Base-by-base conservation (phyloP, 2,797 vertebrate genomes). In the Hoplostethus mediterraneus region DNA sequence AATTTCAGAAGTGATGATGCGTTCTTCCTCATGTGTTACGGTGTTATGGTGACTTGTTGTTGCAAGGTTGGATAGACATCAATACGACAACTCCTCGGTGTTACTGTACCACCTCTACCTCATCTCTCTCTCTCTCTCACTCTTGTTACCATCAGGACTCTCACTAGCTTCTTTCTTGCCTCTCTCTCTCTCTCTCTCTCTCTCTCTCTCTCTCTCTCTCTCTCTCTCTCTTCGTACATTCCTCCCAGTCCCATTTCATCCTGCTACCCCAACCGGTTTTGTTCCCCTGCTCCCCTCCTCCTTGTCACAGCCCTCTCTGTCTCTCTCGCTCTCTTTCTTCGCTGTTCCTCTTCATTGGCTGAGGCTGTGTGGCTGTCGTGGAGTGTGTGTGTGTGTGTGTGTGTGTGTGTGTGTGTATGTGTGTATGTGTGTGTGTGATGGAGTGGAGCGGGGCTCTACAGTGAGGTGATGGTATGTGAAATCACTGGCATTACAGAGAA, bases 381-480 rank as follows among this genome's bases (percentile, higher is more conserved):
- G 21, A 21, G 21, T 21, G 21, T 21, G 21, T 21, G 21, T 21
- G 21, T 21, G 21, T 21, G 67, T 76, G 69, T 75, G 56, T 67
- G 62, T 73, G 65, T 62, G 47, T 57, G 70, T 64, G 38, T 47
- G 60, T 56, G 63, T 49, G 57, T 31, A 45, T 44, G 62, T 59
- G 69, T 65, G 61, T 58, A 51, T 52, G 67, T 57, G 53, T 79
- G 78, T 75, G 84, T 75, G 83, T 47, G 85, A 67, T 81, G 69
- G 70, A 81, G 76, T 64, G 70, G 30, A 81, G 74, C 71, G 12
- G n/a, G 57, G 68, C 74, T 67, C 83, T 79, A 69, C 73, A 66
- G 67, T 85, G 83, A 89, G 44, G 78, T 85, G 86, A 90, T 91
- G 86, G 76, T 77, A 84, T 87, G 88, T 90, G 87, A 90, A 90